Conservation (phyloP, 2,888 invertebrate species). For the Baccha elongata region DNA sequence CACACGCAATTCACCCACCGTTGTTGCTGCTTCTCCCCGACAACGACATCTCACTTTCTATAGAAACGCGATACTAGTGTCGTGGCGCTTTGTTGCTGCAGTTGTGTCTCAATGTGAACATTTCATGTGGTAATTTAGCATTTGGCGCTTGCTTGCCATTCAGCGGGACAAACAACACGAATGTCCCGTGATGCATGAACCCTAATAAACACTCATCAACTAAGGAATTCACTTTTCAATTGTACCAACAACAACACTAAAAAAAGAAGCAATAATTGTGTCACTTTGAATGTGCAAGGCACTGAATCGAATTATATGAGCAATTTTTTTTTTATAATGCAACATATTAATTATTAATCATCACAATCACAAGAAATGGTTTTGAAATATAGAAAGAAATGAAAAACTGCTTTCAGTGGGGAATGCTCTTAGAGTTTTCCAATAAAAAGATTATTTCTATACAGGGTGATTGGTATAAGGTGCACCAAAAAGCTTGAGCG, state of each 20-base stretch:
- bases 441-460: too few species aligned
- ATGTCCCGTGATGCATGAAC: constrained; percentile 71
- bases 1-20: constrained; percentile 73
- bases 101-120: constrained; percentile 14
- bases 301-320: not conserved
- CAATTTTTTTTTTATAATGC: too few species aligned
- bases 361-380: not conserved
- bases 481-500: too few species aligned
- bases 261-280: constrained; percentile 29
- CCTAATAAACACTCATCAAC: constrained; percentile 63
- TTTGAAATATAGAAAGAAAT: too few species aligned
- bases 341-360: too few species aligned
- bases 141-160: constrained; percentile 54
- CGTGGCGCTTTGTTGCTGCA: constrained; percentile 33
- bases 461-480: too few species aligned
- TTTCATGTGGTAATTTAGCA: constrained; percentile 64
- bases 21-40: too few species aligned
- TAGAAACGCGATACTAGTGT: constrained; percentile 37
- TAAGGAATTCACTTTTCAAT: constrained; percentile 54
- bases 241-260: constrained; percentile 6
- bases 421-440: too few species aligned
- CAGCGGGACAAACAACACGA: constrained; percentile 56
- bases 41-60: constrained; percentile 73
- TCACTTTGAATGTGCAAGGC: not conserved
- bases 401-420: too few species aligned